Conservation (phyloP, 2,888 invertebrate genomes). For the Octodonta nipae region DNA sequence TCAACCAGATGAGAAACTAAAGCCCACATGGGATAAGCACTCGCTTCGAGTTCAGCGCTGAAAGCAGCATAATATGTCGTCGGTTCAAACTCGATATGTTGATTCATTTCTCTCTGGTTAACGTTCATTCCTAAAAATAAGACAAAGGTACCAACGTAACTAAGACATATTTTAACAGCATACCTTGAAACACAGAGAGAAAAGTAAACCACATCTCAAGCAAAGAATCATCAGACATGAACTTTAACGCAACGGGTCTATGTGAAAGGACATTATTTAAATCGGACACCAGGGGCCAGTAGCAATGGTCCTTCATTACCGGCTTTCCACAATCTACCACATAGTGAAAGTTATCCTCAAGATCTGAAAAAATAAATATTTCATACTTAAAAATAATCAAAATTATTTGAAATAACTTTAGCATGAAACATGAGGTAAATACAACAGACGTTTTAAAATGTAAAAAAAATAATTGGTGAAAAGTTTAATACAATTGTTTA, state of each 20-base stretch:
- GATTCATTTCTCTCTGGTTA: constrained; percentile 76
- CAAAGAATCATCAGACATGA: constrained; percentile 77
- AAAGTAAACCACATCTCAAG: constrained; percentile 93
- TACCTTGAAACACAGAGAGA: constrained; percentile 85
- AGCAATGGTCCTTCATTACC: constrained; percentile 95
- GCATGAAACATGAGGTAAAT: no score
- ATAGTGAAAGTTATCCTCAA: constrained; percentile 67
- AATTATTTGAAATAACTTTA: no score
- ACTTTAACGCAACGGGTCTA: constrained; percentile 76
- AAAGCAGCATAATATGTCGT: constrained; percentile 96
- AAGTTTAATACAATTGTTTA: no score
- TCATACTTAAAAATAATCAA: constrained; percentile 3
- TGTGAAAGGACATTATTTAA: constrained; percentile 92
- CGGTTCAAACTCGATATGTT: constrained; percentile 93
- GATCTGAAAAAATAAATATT: constrained; percentile 38
- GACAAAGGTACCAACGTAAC: background rate
- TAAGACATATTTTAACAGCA: background rate
- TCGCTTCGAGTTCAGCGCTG: constrained; percentile 92
- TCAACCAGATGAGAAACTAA: constrained; percentile 76
- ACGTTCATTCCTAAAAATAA: constrained; percentile 76
- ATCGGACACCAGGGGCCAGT: constrained; percentile 95
- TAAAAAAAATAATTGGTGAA: no score
- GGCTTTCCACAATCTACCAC: constrained; percentile 85
- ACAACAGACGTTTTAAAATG: no score
- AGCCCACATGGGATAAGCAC: constrained; percentile 97